Percentiles rank a stretch among this genome's conserved stretches.
These are phyloP conservation scores for Psammodynastes pulverulentus DNA, from an alignment of 2,113 vertebrate genomes.

Conservation along the genomic window DNA sequence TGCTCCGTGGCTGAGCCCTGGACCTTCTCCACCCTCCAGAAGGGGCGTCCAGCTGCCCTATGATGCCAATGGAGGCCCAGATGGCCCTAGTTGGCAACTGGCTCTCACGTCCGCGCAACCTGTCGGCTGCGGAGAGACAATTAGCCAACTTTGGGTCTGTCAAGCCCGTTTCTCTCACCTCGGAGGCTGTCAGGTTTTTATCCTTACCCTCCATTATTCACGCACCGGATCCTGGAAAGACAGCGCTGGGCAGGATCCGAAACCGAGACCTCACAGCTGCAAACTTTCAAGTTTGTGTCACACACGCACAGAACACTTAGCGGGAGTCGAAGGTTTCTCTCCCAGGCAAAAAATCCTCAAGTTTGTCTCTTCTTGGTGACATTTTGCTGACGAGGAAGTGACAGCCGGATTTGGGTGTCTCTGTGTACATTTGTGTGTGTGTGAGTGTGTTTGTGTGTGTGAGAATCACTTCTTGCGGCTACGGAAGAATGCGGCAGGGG, in stretches of 20 bases:
- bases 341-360: neutral
- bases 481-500: neutral
- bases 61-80: neutral
- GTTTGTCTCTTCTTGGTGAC: neutral
- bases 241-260: neutral
- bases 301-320: neutral
- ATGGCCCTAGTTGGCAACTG: neutral
- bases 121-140: neutral
- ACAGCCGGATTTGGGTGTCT: neutral
- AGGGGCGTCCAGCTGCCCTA: neutral
- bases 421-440: neutral
- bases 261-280: neutral
- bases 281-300: neutral
- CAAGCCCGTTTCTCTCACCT: neutral
- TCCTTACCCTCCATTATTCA: slow-evolving; percentile 1
- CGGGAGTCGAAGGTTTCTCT: accelerated
- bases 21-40: neutral
- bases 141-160: neutral
- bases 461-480: neutral
- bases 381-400: neutral
- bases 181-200: neutral
- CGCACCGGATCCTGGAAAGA: neutral
- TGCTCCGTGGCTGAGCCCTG: no score
- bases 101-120: no score
- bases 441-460: neutral